These are phyloP conservation scores for Astropecten irregularis DNA, from an alignment of 53 echinoderm and acorn worm species.

Conservation along the genomic window DNA sequence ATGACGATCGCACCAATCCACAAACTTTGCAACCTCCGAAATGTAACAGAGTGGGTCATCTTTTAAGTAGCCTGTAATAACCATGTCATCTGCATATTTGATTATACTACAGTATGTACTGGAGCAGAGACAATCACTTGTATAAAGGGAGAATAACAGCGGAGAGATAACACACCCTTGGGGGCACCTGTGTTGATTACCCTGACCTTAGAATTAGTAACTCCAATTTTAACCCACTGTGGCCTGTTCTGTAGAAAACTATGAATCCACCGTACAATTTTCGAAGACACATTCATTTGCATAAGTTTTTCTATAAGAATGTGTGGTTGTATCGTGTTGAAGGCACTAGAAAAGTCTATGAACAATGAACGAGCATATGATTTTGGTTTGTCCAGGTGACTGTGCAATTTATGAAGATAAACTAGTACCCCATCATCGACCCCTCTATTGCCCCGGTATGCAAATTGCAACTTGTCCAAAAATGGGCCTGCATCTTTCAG, in stretches of 20 bases:
- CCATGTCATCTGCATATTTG: constrained; percentile 1
- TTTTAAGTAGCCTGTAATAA: too few species aligned
- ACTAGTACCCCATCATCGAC: constrained; percentile 1
- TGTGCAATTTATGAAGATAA: background rate
- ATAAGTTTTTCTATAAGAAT: background rate
- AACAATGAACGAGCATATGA: background rate
- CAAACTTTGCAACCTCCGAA: too few species aligned
- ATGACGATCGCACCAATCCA: too few species aligned
- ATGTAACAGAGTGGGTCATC: too few species aligned
- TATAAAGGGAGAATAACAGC: background rate
- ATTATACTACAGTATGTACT: too few species aligned
- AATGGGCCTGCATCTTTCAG: background rate
- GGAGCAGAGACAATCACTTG: constrained; percentile 13
- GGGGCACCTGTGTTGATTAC: constrained; percentile 6
- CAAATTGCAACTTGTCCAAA: too few species aligned
- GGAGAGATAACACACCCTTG: constrained; percentile 9
- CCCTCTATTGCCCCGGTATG: too few species aligned
- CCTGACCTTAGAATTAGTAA: constrained; percentile 5
- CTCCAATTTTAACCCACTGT: background rate
- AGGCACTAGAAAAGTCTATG: background rate
- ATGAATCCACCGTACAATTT: background rate
- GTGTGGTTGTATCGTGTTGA: background rate
- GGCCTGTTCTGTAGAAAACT: too few species aligned
- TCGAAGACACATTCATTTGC: background rate
- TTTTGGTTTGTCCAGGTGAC: constrained; percentile 1